Evolutionary conservation across 2,113 vertebrate genomes (phyloP).

Genomic region (Crocuta crocuta): DNA sequence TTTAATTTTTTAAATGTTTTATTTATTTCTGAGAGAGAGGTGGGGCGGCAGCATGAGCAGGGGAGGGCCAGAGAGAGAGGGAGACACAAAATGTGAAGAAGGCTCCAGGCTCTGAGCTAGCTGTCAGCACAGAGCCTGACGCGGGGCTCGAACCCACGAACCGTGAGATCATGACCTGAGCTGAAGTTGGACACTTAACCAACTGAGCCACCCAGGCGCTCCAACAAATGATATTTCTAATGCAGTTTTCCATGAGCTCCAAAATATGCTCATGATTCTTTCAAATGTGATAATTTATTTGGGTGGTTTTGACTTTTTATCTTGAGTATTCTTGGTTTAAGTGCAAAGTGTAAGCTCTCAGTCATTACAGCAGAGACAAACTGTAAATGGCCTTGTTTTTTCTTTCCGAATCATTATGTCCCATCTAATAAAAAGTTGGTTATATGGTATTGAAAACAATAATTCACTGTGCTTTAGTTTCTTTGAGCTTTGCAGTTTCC

Average conservation of each 20-base stretch:
- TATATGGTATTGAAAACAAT: not conserved
- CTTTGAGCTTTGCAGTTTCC: conserved; percentile 20
- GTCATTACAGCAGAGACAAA: not conserved
- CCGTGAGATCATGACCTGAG: too few relatives aligned
- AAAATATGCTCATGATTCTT: not conserved
- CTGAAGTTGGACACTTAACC: too few relatives aligned
- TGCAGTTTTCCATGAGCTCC: not conserved
- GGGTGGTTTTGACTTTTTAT: conserved; percentile 10
- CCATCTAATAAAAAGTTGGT: not conserved
- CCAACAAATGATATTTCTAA: not conserved
- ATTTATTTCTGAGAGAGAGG: too few relatives aligned
- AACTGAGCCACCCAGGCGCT: too few relatives aligned
- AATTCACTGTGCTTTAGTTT: conserved; percentile 55
- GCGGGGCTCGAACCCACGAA: too few relatives aligned
- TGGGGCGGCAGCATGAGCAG: too few relatives aligned
- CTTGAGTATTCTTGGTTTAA: conserved; percentile 52
- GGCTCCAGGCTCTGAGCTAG: too few relatives aligned
- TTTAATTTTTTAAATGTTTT: too few relatives aligned
- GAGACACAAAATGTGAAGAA: too few relatives aligned
- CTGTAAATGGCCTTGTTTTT: conserved; percentile 1
- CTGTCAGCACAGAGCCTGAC: too few relatives aligned
- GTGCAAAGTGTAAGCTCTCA: conserved; percentile 42
- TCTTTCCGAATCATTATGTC: conserved; percentile 34
- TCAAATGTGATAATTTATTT: conserved; percentile 38
- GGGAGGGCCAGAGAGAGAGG: too few relatives aligned